Percentiles rank a stretch among this genome's conserved stretches.
These are phyloP conservation scores for Nematolebias whitei DNA, from an alignment of 2,113 vertebrate genomes.

Conservation along the genomic window DNA sequence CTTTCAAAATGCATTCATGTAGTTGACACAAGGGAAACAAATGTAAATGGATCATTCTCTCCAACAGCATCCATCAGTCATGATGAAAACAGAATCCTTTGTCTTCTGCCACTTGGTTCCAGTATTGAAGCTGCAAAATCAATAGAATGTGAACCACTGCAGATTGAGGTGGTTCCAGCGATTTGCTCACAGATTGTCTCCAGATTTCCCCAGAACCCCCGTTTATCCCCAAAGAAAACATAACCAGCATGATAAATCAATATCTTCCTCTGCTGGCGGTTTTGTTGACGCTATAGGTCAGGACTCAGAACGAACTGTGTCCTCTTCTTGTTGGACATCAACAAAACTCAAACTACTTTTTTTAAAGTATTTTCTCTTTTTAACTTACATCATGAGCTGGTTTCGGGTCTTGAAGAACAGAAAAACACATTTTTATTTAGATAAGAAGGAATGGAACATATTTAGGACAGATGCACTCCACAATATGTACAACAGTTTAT, in stretches of 20 bases:
- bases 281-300: conserved; percentile 46
- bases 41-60: neutral
- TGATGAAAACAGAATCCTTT: conserved; percentile 19
- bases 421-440: too few species aligned
- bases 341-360: conserved; percentile 15
- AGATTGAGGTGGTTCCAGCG: conserved; percentile 63
- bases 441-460: too few species aligned
- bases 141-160: conserved; percentile 50
- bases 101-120: neutral
- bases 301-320: conserved; percentile 11
- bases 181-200: conserved; percentile 56
- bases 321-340: conserved; percentile 6
- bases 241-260: conserved; percentile 54
- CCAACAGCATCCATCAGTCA: conserved; percentile 28
- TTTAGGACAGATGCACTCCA: too few species aligned
- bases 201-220: conserved; percentile 62
- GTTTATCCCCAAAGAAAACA: conserved; percentile 61
- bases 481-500: too few species aligned
- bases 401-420: too few species aligned
- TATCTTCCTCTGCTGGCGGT: conserved; percentile 44
- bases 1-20: neutral
- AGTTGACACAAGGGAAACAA: neutral
- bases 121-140: conserved; percentile 47
- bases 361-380: neutral
- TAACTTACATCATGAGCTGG: neutral